Conservation (phyloP, 92 coral and sea anemone species). For the Diadumene lineata region DNA sequence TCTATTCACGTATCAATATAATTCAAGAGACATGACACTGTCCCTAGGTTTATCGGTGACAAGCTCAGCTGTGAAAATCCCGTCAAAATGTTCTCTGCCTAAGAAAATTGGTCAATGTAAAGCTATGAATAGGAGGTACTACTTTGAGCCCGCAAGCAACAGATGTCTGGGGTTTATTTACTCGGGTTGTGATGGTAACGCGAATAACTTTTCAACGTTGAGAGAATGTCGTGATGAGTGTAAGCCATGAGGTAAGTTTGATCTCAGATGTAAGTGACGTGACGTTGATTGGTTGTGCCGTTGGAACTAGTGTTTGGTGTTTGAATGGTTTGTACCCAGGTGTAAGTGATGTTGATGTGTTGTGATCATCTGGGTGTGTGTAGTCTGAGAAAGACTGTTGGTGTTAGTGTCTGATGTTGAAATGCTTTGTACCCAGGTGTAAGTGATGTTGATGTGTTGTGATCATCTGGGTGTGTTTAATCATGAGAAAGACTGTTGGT, state of each 20-base stretch:
- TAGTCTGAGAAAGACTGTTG: no score
- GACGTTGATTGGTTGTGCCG: no score
- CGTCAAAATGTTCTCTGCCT: conserved; percentile 11
- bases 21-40: no score
- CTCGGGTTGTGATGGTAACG: conserved; percentile 38
- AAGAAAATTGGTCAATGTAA: conserved; percentile 23
- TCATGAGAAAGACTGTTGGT: no score
- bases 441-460: neutral
- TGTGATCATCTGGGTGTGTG: neutral
- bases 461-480: no score
- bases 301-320: no score
- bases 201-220: conserved; percentile 17
- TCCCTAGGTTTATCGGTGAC: neutral
- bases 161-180: conserved; percentile 22
- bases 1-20: no score
- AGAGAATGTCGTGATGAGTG: conserved; percentile 18
- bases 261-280: neutral
- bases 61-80: neutral
- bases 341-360: neutral
- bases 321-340: no score
- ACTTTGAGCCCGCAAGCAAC: conserved; percentile 6
- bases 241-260: conserved; percentile 7
- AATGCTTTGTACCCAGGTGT: neutral
- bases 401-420: neutral
- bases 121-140: conserved; percentile 4